Conservation (phyloP, 2,113 vertebrate species). For the Parotia lawesii region DNA sequence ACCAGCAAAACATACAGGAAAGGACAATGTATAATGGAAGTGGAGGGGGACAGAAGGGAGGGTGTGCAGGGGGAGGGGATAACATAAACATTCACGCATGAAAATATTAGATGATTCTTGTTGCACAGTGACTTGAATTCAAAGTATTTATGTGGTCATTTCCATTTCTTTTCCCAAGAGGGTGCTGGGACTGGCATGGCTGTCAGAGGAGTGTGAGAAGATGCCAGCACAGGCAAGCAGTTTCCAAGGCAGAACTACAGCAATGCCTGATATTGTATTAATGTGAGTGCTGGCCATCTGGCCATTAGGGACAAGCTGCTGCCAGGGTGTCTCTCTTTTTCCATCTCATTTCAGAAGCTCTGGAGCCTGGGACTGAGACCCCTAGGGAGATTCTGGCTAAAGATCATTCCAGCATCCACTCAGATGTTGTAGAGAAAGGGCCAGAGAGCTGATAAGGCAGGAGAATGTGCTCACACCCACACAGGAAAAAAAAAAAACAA, state of each 20-base stretch:
- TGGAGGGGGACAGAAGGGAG: background rate
- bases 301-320: constrained; percentile 63
- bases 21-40: constrained; percentile 10
- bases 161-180: constrained; percentile 67
- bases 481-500: background rate
- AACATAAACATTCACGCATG: background rate
- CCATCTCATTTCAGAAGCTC: constrained; percentile 65
- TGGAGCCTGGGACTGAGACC: constrained; percentile 66
- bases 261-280: constrained; percentile 68
- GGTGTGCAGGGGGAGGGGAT: background rate
- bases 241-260: constrained; percentile 75
- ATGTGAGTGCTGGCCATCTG: constrained; percentile 74
- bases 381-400: constrained; percentile 62
- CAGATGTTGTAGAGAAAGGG: constrained; percentile 38
- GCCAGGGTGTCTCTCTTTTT: constrained; percentile 68
- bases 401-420: constrained; percentile 52
- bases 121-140: constrained; percentile 72
- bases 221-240: constrained; percentile 75
- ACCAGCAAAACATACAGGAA: constrained; percentile 38
- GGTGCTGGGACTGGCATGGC: constrained; percentile 53
- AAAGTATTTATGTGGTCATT: constrained; percentile 68
- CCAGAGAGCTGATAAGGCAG: constrained; percentile 17
- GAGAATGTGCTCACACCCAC: constrained; percentile 33
- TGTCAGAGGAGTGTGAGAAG: constrained; percentile 65
- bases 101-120: constrained; percentile 48